phyloP scores from a whole-genome alignment of 2,113 vertebrate species.

The Oryzias woworae region DNA sequence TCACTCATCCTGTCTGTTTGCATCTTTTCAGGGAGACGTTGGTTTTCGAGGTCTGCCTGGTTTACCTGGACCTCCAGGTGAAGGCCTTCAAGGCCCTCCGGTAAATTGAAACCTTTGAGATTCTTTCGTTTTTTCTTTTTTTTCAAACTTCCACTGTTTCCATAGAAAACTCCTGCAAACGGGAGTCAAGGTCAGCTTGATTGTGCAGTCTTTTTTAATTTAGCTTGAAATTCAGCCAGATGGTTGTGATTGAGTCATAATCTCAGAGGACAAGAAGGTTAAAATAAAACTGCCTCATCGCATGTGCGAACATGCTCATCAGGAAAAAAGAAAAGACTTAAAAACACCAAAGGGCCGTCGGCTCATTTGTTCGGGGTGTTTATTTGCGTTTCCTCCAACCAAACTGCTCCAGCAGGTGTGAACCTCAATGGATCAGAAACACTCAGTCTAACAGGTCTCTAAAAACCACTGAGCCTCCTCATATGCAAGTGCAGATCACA shows the following conservation, averaged over 20 bases:
- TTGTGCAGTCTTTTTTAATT: constrained; percentile 19
- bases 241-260: constrained; percentile 26
- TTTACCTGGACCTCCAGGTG: constrained; percentile 81
- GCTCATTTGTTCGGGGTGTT: constrained; percentile 36
- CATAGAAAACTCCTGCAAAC: constrained; percentile 4
- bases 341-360: constrained; percentile 13
- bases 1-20: constrained; percentile 20
- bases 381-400: constrained; percentile 28
- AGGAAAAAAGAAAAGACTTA: background rate
- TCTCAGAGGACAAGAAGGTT: constrained; percentile 26
- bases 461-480: constrained; percentile 31
- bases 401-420: constrained; percentile 16
- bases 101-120: constrained; percentile 63
- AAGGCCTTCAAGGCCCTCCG: constrained; percentile 85
- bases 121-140: background rate
- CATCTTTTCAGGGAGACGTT: constrained; percentile 80
- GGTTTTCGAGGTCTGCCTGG: constrained; percentile 83
- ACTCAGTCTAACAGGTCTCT: constrained; percentile 24
- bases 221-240: constrained; percentile 26
- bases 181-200: constrained; percentile 18
- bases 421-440: constrained; percentile 56
- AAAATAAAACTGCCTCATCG: constrained; percentile 7
- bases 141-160: no score
- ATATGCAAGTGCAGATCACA: constrained; percentile 20
- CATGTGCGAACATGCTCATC: constrained; percentile 26